Evolutionary conservation across 1,140 invertebrate species (phyloP), one percentile per base, ranked within the genome.

Genomic region (Aphaenogaster ashmeadi): DNA sequence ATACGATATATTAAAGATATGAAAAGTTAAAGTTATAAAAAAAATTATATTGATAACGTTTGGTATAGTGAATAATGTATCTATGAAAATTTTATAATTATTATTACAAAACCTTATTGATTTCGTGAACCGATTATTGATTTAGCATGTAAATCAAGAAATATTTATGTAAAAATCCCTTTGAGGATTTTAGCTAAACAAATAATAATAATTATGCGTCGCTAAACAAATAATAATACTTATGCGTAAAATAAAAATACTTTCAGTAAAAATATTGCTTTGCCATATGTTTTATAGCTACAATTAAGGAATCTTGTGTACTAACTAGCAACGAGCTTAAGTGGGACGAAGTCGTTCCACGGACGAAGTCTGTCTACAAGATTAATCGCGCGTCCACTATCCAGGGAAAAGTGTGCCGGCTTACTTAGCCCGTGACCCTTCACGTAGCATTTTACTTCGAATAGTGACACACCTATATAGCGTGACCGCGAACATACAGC

Each of bases 381-480:
- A 84, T 60, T 84, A 84, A 75, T 75, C 18, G 15, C 41, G 5
- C 18, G 41, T 74, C 44, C 33, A 47, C 27, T 47, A 47, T 62
- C 27, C 41, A 60, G 27, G 41, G n/a, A 62, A 74, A 84, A 84
- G 52, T 81, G 21, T 84, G 80, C 13, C 69, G 36, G 9, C 21
- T 36, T 74, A 54, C 47, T 71, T 56, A 71, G 27, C 36, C 7
- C 47, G 33, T 41, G 64, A 54, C 1, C 52, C 18, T 47, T 21
- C 62, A 41, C 74, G 47, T 38, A 15, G 18, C 27, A 27, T 60
- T 77, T 69, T 36, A 62, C 33, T 75, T 74, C 64, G 38, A 89
- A 71, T 71, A 78, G 56, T 41, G 86, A 50, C 89, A 87, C 89
- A 78, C 72, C 88, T 89, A 79, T 89, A 79, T 89, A 44, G 58